Conservation (phyloP, 2,113 vertebrate genomes). For the Lethenteron camtschaticum region DNA sequence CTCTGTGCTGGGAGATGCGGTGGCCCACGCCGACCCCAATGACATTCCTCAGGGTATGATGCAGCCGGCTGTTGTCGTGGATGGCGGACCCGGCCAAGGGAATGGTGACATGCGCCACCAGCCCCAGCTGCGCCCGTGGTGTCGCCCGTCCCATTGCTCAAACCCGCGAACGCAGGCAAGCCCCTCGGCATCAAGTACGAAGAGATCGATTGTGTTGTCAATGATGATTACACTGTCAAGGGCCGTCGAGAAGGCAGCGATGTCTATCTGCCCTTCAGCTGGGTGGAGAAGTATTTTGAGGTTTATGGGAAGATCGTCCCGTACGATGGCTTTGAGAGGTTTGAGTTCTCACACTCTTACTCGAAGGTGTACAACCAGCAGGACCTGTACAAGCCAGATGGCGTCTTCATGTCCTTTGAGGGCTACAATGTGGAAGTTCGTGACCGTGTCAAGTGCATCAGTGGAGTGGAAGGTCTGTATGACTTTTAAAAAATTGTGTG, state of each 20-base stretch:
- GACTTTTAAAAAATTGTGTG: background rate
- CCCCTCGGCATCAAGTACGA: constrained; percentile 39
- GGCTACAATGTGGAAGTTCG: constrained; percentile 95
- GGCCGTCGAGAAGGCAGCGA: constrained; percentile 55
- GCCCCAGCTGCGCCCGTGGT: too few species aligned
- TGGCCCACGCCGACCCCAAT: too few species aligned
- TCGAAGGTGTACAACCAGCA: constrained; percentile 80
- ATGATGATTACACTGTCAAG: constrained; percentile 64
- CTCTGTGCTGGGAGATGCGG: too few species aligned
- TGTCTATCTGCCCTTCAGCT: constrained; percentile 72
- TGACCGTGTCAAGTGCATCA: constrained; percentile 90
- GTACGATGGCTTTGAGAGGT: constrained; percentile 63
- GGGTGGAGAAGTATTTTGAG: constrained; percentile 90
- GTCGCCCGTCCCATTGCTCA: too few species aligned
- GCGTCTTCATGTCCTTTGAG: constrained; percentile 98
- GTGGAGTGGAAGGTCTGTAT: constrained; percentile 68
- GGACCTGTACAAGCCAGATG: constrained; percentile 64
- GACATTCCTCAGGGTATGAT: too few species aligned
- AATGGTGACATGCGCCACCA: too few species aligned
- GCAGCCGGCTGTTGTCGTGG: too few species aligned
- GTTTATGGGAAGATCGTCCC: constrained; percentile 71
- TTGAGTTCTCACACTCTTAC: constrained; percentile 96
- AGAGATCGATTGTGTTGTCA: constrained; percentile 88
- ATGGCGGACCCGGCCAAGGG: too few species aligned
- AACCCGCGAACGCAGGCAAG: constrained; percentile 14